These are phyloP conservation scores for Leuctra nigra DNA, from an alignment of 2,888 invertebrate genomes.

Conservation along the genomic window DNA sequence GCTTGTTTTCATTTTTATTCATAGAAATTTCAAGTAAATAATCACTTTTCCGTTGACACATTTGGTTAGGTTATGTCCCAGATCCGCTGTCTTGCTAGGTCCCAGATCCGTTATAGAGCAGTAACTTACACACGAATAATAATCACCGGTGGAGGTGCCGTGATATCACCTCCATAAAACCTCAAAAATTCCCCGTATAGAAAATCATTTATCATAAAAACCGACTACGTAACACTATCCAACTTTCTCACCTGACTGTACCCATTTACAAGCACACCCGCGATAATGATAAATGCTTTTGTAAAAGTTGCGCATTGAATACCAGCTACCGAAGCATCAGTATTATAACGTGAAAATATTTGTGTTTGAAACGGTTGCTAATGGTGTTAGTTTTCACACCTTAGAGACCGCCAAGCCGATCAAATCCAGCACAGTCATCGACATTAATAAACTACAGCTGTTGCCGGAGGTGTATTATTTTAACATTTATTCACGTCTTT, in stretches of 20 bases:
- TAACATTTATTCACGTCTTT: constrained; percentile 14
- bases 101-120: background rate
- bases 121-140: background rate
- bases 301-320: background rate
- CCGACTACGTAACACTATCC: no score
- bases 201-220: no score
- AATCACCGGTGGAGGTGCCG: no score
- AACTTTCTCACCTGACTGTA: no score
- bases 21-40: no score
- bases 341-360: constrained; percentile 12
- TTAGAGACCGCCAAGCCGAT: background rate
- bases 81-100: no score
- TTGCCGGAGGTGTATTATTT: constrained; percentile 11
- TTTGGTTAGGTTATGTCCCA: no score
- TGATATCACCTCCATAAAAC: no score
- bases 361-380: constrained; percentile 11
- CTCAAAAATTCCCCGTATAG: no score
- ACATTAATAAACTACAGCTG: constrained; percentile 14
- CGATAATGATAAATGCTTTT: constrained; percentile 8
- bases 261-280: background rate
- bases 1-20: no score
- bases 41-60: no score
- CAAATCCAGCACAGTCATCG: constrained; percentile 4
- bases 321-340: no score
- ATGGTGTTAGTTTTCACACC: constrained; percentile 15